Conservation (phyloP, 1,140 invertebrate genomes). For the Brachystomella parvula region DNA sequence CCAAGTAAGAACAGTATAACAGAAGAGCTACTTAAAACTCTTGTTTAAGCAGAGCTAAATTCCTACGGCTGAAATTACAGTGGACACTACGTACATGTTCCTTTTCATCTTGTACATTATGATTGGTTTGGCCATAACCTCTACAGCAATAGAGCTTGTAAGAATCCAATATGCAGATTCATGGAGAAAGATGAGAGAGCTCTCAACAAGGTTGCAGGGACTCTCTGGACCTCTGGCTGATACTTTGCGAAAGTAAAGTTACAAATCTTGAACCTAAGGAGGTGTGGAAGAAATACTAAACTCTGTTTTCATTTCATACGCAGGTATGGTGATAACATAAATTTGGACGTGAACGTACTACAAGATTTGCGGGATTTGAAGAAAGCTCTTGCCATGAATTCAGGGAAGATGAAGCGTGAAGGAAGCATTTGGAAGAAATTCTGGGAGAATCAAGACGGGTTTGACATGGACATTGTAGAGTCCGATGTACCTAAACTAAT, state of each 20-base stretch:
- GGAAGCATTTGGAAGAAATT: constrained; percentile 38
- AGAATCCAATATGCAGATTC: constrained; percentile 73
- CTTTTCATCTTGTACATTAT: constrained; percentile 85
- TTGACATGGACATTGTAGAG: constrained; percentile 30
- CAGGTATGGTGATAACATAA: constrained; percentile 47
- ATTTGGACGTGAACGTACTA: constrained; percentile 49
- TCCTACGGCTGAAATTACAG: constrained; percentile 52
- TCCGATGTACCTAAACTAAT: constrained; percentile 46
- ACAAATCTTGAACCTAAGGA: neutral
- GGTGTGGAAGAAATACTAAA: neutral
- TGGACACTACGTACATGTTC: constrained; percentile 77
- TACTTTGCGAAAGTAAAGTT: constrained; percentile 52
- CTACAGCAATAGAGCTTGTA: constrained; percentile 87
- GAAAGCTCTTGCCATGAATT: constrained; percentile 37
- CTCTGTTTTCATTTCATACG: constrained; percentile 10
- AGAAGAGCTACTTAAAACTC: too few relatives aligned
- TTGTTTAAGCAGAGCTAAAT: constrained; percentile 5
- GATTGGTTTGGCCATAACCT: constrained; percentile 84
- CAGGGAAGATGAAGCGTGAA: constrained; percentile 32
- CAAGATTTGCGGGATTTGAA: constrained; percentile 40
- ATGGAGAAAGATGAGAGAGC: constrained; percentile 57
- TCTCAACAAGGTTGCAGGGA: constrained; percentile 52
- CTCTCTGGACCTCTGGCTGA: constrained; percentile 70
- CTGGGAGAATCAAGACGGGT: constrained; percentile 37
- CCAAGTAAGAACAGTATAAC: constrained; percentile 61